Evolutionary conservation across 53 echinoderm and acorn worm genomes (phyloP).

Genomic region (Zoroaster sp.): DNA sequence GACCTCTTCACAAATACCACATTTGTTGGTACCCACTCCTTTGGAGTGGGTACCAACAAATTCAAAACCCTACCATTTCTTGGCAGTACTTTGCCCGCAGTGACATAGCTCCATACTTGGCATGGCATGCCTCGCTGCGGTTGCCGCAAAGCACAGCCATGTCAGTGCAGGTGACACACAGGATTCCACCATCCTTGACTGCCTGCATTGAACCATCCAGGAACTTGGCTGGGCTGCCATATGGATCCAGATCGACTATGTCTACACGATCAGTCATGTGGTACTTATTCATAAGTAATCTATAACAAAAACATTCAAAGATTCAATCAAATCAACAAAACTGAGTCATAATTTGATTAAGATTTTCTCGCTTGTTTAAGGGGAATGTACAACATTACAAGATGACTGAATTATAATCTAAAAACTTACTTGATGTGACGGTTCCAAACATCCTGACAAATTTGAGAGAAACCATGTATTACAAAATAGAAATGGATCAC

Average conservation of each 20-base stretch:
- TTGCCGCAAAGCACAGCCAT: slow-evolving; percentile 96
- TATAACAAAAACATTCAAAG: not conserved
- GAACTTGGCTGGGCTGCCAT: slow-evolving; percentile 89
- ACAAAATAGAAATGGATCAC: too few species aligned
- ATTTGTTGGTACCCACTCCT: too few species aligned
- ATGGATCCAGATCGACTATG: slow-evolving; percentile 90
- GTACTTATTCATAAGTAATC: slow-evolving; percentile 88
- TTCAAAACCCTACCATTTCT: slow-evolving; percentile 75
- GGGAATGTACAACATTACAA: too few species aligned
- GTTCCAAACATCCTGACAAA: not conserved
- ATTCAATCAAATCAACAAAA: not conserved
- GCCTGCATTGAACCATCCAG: slow-evolving; percentile 86
- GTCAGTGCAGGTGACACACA: slow-evolving; percentile 96
- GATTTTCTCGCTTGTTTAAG: not conserved
- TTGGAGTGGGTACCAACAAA: not conserved
- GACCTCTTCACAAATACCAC: too few species aligned
- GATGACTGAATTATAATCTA: too few species aligned
- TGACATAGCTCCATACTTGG: slow-evolving; percentile 92
- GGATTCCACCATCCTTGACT: slow-evolving; percentile 83
- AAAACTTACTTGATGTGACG: not conserved
- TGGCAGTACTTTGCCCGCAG: slow-evolving; percentile 81
- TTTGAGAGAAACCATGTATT: too few species aligned
- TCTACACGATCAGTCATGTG: slow-evolving; percentile 62
- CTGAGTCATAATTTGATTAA: not conserved
- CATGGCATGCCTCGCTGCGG: slow-evolving; percentile 83